Base-by-base conservation (phyloP, 2,888 invertebrate species). In the Synanthedon myopaeformis region DNA sequence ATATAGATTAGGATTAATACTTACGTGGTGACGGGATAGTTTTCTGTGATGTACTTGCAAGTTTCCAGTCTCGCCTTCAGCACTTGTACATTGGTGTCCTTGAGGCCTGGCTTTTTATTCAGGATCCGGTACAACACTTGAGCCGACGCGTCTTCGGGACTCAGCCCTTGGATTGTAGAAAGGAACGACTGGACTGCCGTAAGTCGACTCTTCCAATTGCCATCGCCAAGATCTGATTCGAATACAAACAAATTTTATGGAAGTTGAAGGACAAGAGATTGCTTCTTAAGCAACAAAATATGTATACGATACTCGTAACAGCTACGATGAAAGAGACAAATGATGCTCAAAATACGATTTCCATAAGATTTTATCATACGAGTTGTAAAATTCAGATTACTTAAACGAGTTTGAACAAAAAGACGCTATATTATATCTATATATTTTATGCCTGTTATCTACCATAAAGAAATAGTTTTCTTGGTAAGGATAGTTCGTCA, bases 1-100 rank as follows among this genome's bases (percentile, higher is more conserved):
- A 17, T 17, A 2, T 17, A 23, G 23, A 23, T 19, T 19, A 3
- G 19, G 3, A 4, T 23, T 17, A 42, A 45, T 13, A 82, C 86
- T 85, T 76, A 91, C 88, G 89, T 89, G 1, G 94, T 91, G 59
- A 95, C 89, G 0, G 91, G 89, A 64, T 92, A 91, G 67, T 92
- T 93, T 73, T 94, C 93, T 0, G 94, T 94, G 23, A 97, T 86
- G 60, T 91, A 89, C 61, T 93, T 93, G 55, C 96, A 89, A 11
- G 93, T 90, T 62, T 97, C 96, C 13, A 97, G 76, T 61, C 94
- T 91, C 0, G 92, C 89, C 72, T 96, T 96, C 52, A 96, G 78
- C 12, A 96, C 96, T 89, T 97, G 96, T 58, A 97, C 95, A 74
- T 97, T 97, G 56, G 94, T 96, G 69, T 97, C 97, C 72, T 95